A percentile compares a stretch with the other conserved stretches of the same genome.
Conservation (phyloP, 1,140 invertebrate genomes). For the Trachelipus rathkii region DNA sequence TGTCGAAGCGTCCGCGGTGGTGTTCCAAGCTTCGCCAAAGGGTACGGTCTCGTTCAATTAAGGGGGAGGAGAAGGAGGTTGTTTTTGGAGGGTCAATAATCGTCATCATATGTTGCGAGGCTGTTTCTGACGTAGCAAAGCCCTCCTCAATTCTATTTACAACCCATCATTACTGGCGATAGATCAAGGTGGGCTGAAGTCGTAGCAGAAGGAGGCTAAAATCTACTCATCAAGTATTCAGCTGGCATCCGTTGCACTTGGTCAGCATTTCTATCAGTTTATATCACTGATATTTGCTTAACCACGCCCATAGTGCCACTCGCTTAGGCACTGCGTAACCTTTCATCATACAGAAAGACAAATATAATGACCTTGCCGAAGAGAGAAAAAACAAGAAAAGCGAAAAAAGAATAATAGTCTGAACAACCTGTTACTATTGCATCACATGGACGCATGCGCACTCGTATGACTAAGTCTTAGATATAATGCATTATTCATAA, state of each 20-base stretch:
- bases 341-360: neutral
- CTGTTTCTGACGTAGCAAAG: neutral
- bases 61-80: neutral
- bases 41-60: constrained; percentile 2
- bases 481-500: too few species aligned
- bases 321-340: neutral
- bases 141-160: neutral
- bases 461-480: too few species aligned
- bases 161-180: neutral
- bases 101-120: neutral
- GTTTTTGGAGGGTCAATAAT: neutral
- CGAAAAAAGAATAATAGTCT: neutral
- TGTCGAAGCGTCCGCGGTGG: neutral
- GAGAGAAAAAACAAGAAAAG: too few species aligned
- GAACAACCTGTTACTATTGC: constrained; percentile 1
- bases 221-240: neutral
- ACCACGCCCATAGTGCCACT: constrained; percentile 1
- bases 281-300: neutral
- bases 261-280: neutral
- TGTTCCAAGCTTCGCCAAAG: neutral
- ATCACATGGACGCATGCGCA: neutral
- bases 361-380: neutral
- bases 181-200: neutral
- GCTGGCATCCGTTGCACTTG: neutral
- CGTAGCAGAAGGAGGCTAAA: neutral